Percentiles rank a stretch among this genome's conserved stretches.
phyloP scores from a whole-genome alignment of 2,797 vertebrate species.

The Masticophis lateralis region DNA sequence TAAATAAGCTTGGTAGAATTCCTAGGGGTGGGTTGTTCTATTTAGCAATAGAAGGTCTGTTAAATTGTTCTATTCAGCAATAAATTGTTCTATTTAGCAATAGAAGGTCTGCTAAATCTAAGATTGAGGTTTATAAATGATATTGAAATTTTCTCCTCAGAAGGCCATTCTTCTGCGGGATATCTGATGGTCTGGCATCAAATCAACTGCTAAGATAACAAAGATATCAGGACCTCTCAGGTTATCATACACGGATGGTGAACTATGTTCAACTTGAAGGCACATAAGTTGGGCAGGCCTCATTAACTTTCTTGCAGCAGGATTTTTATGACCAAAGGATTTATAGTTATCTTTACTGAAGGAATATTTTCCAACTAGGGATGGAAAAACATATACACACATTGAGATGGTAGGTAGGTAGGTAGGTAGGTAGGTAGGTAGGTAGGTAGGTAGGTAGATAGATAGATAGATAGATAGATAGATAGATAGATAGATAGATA shows the following conservation, averaged over 20 bases:
- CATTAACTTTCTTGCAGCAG: neutral
- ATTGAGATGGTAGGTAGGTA: neutral
- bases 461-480: neutral
- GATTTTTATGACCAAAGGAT: neutral
- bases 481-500: neutral
- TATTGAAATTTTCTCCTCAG: neutral
- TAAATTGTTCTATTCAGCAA: neutral
- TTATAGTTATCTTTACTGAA: neutral
- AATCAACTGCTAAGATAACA: neutral
- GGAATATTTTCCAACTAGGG: neutral
- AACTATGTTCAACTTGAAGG: neutral
- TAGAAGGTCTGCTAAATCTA: neutral
- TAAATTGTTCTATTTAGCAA: neutral
- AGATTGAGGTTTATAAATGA: neutral
- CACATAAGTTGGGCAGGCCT: neutral
- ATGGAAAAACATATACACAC: neutral
- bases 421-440: neutral
- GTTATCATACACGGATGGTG: neutral
- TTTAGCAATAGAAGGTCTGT: neutral
- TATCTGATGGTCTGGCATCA: neutral
- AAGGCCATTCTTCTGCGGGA: neutral
- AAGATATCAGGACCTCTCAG: neutral
- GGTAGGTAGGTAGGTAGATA: neutral
- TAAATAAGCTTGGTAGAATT: neutral
- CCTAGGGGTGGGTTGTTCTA: neutral